A percentile compares a stretch with the other conserved stretches of the same genome.
These are phyloP conservation scores for Pogonus chalceus DNA, from an alignment of 1,140 invertebrate genomes.

Conservation along the genomic window DNA sequence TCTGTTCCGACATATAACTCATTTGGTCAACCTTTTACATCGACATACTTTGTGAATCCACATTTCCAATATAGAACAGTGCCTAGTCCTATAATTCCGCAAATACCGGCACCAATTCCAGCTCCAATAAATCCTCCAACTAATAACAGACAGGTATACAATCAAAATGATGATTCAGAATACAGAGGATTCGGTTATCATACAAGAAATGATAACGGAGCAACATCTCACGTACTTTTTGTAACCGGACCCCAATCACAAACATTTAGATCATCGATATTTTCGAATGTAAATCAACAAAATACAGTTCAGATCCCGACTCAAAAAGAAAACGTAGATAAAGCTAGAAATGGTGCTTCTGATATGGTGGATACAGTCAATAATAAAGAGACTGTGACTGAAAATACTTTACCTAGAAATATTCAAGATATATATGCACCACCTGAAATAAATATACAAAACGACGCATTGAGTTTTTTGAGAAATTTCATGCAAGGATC, in stretches of 20 bases:
- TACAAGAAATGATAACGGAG: slow-evolving; percentile 18
- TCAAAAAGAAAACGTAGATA: neutral
- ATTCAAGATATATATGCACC: neutral
- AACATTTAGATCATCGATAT: neutral
- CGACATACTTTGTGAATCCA: slow-evolving; percentile 3
- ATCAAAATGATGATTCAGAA: slow-evolving; percentile 10
- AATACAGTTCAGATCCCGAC: slow-evolving; percentile 9
- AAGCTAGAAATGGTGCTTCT: slow-evolving; percentile 12
- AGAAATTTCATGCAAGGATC: slow-evolving; percentile 9
- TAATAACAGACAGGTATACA: neutral
- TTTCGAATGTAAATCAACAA: neutral
- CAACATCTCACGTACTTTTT: slow-evolving; percentile 15
- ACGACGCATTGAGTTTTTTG: slow-evolving; percentile 5
- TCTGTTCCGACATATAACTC: neutral
- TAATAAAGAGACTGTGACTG: neutral
- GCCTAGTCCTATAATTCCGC: neutral
- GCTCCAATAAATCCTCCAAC: neutral
- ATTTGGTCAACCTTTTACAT: neutral
- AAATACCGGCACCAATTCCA: neutral
- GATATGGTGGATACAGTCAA: slow-evolving; percentile 10
- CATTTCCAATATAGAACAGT: slow-evolving; percentile 10
- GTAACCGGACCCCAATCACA: slow-evolving; percentile 15
- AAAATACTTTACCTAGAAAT: neutral
- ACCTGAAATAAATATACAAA: slow-evolving; percentile 2
- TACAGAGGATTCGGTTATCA: slow-evolving; percentile 21